phyloP scores from a whole-genome alignment of 1,140 invertebrate species.

The Zaprionus camerounensis region DNA sequence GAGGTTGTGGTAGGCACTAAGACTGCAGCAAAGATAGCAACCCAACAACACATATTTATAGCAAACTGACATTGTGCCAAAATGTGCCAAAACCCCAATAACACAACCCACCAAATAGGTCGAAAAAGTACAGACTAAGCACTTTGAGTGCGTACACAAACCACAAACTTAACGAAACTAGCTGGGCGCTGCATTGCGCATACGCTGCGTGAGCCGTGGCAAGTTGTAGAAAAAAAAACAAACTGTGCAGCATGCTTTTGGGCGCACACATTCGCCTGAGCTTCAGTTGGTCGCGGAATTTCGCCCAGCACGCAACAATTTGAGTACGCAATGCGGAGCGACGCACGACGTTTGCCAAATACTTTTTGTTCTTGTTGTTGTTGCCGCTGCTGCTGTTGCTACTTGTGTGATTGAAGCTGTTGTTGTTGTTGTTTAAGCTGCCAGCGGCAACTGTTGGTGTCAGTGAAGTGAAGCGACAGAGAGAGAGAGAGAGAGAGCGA shows the following conservation, averaged over 20 bases:
- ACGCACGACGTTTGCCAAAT: neutral
- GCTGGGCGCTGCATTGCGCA: constrained; percentile 8
- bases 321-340: constrained; percentile 34
- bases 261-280: constrained; percentile 34
- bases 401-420: neutral
- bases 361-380: neutral
- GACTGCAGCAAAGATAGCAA: neutral
- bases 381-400: constrained; percentile 23
- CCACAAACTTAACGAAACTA: neutral
- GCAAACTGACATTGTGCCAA: constrained; percentile 33
- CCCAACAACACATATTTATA: constrained; percentile 6
- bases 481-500: neutral
- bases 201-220: neutral
- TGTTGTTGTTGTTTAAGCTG: constrained; percentile 33
- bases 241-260: constrained; percentile 43
- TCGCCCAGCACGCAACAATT: constrained; percentile 49
- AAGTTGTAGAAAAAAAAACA: constrained; percentile 16
- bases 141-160: neutral
- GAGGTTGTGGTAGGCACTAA: neutral
- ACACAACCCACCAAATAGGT: constrained; percentile 17
- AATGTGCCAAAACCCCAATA: neutral
- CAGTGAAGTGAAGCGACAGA: neutral
- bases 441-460: constrained; percentile 35
- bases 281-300: constrained; percentile 59
- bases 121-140: constrained; percentile 16